Base-by-base conservation (phyloP, 2,113 vertebrate genomes). In the Caracal caracal region DNA sequence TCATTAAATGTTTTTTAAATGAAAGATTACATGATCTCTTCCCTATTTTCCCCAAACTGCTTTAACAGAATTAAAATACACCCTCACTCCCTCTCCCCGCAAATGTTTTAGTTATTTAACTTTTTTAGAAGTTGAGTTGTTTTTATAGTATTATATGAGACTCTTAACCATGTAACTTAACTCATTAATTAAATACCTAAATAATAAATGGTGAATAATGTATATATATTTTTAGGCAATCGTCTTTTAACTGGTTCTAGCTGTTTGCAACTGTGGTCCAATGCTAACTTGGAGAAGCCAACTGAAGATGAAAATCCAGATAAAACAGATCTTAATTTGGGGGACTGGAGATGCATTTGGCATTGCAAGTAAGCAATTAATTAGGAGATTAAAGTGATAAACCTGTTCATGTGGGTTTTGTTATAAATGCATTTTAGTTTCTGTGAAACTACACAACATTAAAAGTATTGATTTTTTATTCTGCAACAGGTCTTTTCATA, bases 271-370 rank as follows among this genome's bases (percentile, higher is more conserved):
- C 98, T 99, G 92, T 99, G 99, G 99, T 99, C 99, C 90, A 99
- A 97, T 94, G 47, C 94, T 94, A 92, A 95, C 92, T 97, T 98
- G 93, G 98, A 98, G 84, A 98, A 94, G 24, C 80, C 94, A 96
- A 82, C 97, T 97, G 98, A 98, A 96, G 97, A 90, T 95, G 98
- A 98, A 92, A 98, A 88, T 88, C 53, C 40, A 94, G 98, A 97
- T 88, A 98, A 97, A 98, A 70, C 94, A 65, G 96, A 96, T 96
- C 93, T 97, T 97, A 97, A 96, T 70, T 97, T 96, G 93, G 99
- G 98, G 82, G 97, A 98, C 76, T 99, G 99, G 99, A 99, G 94
- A 35, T 99, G 99, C 97, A 99, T 99, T 98, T 99, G 99, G 99
- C 98, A 99, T 70, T 99, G 99, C 99, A 99, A 99, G 99, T 99